These are phyloP conservation scores for Antennarius maculatus DNA, from an alignment of 2,797 vertebrate genomes.

Conservation along the genomic window DNA sequence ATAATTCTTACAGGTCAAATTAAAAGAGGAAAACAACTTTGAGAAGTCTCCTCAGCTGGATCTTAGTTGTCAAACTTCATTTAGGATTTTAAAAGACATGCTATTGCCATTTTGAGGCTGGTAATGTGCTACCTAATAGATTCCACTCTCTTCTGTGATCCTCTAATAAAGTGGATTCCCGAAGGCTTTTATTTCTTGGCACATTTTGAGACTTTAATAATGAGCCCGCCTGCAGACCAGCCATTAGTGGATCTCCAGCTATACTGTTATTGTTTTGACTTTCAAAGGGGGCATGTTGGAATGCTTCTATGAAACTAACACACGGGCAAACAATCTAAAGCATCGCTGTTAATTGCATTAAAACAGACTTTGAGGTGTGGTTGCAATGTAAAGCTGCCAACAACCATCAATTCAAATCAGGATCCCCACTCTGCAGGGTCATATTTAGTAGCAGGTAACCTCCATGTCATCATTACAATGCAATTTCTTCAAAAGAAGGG, in stretches of 20 bases:
- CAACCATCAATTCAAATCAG: conserved; percentile 53
- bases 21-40: conserved; percentile 24
- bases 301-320: conserved; percentile 17
- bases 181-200: conserved; percentile 46
- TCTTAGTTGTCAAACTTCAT: conserved; percentile 59
- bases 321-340: conserved; percentile 26
- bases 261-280: conserved; percentile 56
- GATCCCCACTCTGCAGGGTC: conserved; percentile 57
- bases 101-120: conserved; percentile 54
- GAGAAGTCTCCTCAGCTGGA: conserved; percentile 32
- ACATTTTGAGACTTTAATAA: conserved; percentile 51
- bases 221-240: conserved; percentile 37
- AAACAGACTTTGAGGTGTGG: conserved; percentile 49
- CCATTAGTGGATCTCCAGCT: conserved; percentile 51
- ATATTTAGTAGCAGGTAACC: conserved; percentile 56
- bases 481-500: conserved; percentile 70
- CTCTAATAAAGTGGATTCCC: conserved; percentile 55
- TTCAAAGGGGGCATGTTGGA: conserved; percentile 34
- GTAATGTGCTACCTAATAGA: conserved; percentile 68
- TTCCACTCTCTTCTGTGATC: conserved; percentile 54
- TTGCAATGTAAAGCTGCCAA: conserved; percentile 50
- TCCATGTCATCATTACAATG: conserved; percentile 50
- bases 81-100: conserved; percentile 46
- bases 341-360: conserved; percentile 49
- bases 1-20: conserved; percentile 25